Conservation (phyloP, 30 jellyfish, hydroid and myxozoan species). For the Mastigias papua region DNA sequence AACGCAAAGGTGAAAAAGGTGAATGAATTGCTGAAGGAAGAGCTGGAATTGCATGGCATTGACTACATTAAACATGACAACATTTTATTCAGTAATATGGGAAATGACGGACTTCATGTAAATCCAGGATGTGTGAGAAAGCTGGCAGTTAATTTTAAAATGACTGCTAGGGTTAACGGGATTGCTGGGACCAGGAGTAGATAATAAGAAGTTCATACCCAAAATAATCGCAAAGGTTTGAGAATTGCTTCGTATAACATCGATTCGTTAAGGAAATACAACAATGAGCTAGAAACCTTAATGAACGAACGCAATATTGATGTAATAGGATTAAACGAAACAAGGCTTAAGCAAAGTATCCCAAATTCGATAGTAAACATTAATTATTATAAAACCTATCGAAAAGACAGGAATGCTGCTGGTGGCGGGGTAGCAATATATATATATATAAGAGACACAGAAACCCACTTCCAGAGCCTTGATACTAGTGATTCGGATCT, state of each 20-base stretch:
- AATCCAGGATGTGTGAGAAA: slow-evolving; percentile 2
- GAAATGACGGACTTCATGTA: background rate
- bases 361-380: too few relatives aligned
- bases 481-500: too few relatives aligned
- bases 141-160: slow-evolving; percentile 10
- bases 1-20: background rate
- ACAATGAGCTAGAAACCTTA: slow-evolving; percentile 15
- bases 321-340: slow-evolving; percentile 43
- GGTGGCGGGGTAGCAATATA: too few relatives aligned
- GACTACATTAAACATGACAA: background rate
- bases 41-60: background rate
- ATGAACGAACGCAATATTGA: slow-evolving; percentile 18
- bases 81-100: too few relatives aligned
- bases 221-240: slow-evolving; percentile 23
- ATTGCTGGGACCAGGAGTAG: slow-evolving; percentile 4
- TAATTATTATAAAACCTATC: too few relatives aligned
- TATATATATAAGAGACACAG: too few relatives aligned
- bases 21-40: slow-evolving; percentile 20
- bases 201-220: background rate
- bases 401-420: too few relatives aligned
- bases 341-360: too few relatives aligned
- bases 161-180: slow-evolving; percentile 10
- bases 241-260: slow-evolving; percentile 47
- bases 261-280: slow-evolving; percentile 17
- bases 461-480: slow-evolving; percentile 11